phyloP scores from a whole-genome alignment of 2,888 invertebrate species.

The Ditylenchus weischeri region DNA sequence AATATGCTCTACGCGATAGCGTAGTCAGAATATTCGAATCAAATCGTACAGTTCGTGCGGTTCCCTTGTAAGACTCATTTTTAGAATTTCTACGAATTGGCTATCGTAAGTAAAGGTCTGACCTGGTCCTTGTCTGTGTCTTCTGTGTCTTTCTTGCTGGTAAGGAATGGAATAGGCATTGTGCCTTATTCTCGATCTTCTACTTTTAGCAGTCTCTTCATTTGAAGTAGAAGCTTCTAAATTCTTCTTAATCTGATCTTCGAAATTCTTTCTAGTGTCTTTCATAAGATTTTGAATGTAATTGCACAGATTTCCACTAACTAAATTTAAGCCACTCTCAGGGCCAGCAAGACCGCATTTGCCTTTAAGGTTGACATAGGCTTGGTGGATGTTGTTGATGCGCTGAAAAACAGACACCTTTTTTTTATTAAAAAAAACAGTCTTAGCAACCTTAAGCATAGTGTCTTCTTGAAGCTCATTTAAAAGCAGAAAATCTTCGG shows the following conservation, averaged over 20 bases:
- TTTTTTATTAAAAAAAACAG: background rate
- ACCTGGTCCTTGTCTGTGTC: background rate
- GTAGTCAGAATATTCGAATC: too few relatives aligned
- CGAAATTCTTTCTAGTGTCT: background rate
- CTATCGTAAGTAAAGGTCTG: background rate
- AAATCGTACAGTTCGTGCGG: too few relatives aligned
- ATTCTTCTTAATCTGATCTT: background rate
- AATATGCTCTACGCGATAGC: too few relatives aligned
- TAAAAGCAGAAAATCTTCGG: background rate
- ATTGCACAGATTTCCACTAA: conserved; percentile 1
- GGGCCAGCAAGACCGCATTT: background rate
- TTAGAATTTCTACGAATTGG: too few relatives aligned
- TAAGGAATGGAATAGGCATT: conserved; percentile 1
- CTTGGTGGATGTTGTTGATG: conserved; percentile 10
- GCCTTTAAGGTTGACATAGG: conserved; percentile 1
- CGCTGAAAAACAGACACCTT: conserved; percentile 1
- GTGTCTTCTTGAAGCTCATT: background rate
- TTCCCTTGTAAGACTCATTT: too few relatives aligned
- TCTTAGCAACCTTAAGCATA: background rate
- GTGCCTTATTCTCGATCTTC: conserved; percentile 1
- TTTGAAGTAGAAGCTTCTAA: background rate
- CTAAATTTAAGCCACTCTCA: conserved; percentile 4
- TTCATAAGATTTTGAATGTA: background rate
- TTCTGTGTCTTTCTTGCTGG: conserved; percentile 2
- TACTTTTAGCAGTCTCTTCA: background rate